These are phyloP conservation scores for Synanthedon vespiformis DNA, from an alignment of 2,888 invertebrate genomes.

Conservation along the genomic window DNA sequence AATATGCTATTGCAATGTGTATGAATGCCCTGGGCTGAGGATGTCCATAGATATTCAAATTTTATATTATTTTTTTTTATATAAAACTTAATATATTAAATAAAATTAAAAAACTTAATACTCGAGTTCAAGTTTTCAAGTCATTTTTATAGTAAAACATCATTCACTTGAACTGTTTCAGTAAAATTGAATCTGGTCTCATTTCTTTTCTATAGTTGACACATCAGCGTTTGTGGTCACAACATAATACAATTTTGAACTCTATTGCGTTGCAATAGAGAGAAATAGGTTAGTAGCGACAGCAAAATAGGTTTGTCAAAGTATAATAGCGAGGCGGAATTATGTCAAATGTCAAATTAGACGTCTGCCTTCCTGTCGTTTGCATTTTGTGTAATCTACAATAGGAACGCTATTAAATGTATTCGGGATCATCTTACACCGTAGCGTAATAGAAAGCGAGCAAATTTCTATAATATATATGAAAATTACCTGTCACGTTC, in stretches of 20 bases:
- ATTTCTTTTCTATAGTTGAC: no score
- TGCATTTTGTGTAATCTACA: slow-evolving; percentile 46
- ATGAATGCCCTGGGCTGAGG: no score
- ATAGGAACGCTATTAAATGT: slow-evolving; percentile 46
- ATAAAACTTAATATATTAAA: no score
- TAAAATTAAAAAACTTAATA: no score
- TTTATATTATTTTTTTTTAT: no score
- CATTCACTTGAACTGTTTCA: neutral
- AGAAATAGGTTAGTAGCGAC: neutral
- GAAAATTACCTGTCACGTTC: no score
- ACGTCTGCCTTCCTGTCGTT: slow-evolving; percentile 54
- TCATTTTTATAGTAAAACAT: neutral
- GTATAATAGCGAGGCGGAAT: slow-evolving; percentile 40
- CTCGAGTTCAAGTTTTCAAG: no score
- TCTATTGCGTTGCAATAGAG: slow-evolving; percentile 1
- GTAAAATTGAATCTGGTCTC: no score
- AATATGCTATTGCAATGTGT: no score
- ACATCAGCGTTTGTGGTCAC: no score
- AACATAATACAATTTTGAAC: neutral
- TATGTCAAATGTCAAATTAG: slow-evolving; percentile 65
- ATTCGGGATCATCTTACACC: slow-evolving; percentile 25
- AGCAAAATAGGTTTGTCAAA: slow-evolving; percentile 29
- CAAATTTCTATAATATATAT: no score
- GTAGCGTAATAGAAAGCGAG: slow-evolving; percentile 4
- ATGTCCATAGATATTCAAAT: no score